Evolutionary conservation across 1,140 invertebrate species (phyloP), one percentile per base, ranked within the genome.

Genomic region (Conus betulinus): DNA sequence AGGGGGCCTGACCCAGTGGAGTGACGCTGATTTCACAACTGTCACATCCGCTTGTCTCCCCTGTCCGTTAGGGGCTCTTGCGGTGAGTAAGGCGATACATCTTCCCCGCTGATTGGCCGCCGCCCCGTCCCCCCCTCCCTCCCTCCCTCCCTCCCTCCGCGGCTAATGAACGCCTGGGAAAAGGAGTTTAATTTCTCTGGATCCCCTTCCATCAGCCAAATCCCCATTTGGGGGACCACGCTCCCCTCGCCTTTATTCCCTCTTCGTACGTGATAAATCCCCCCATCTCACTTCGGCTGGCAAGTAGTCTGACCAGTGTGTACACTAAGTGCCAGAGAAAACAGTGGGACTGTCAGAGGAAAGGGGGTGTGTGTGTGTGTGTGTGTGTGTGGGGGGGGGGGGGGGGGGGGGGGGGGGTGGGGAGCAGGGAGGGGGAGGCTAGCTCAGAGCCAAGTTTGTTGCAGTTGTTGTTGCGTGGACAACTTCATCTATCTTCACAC

Each of bases 1-100:
- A 15, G 5, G 8, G 25, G 76, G 25, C 13, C 8, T 51, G 76
- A 27, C 76, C 39, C 79, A 81, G 15, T 81, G 79, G 79, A 52
- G 79, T 11, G 79, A 51, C 79, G 79, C 79, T 53, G 79, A 81
- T 81, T 81, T 81, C 39, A 81, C 79, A 81, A 81, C 79, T 81
- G 79, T 81, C 79, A 81, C 79, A 81, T 81, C 79, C 79, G 10
- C 79, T 81, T 81, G 79, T 81, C 39, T 53, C 51, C 79, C 79
- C 79, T 81, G 79, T 53, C 79, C 51, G 79, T 81, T 53, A 81
- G 79, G 51, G 51, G 51, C 17, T 15, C 10, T 51, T 53, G 79
- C 51, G 79, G 79, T 81, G 17, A 81, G 79, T 81, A 81, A 81
- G 13, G 39, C 51, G 79, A 81, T 81, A 81, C 51, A 81, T 81